Conservation (phyloP, 2,888 invertebrate genomes). For the Laspeyria flexula region DNA sequence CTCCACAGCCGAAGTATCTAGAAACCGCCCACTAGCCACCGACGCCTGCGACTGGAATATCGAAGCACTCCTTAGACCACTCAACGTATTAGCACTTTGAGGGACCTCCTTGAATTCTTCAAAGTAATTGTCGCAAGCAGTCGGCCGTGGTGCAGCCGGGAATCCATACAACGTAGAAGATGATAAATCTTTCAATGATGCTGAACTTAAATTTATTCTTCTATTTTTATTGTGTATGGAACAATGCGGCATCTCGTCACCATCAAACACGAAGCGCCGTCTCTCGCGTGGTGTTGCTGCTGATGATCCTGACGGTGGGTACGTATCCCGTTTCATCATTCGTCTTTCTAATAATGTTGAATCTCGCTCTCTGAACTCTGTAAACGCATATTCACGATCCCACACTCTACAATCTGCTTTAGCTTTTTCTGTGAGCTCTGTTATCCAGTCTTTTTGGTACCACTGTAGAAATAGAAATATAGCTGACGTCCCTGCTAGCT, state of each 20-base stretch:
- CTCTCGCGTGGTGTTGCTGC: slow-evolving; percentile 82
- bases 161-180: slow-evolving; percentile 87
- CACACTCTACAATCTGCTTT: slow-evolving; percentile 80
- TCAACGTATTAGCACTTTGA: slow-evolving; percentile 81
- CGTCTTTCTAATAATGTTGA: slow-evolving; percentile 75
- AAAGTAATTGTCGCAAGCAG: slow-evolving; percentile 87
- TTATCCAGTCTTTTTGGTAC: slow-evolving; percentile 89
- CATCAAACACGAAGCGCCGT: slow-evolving; percentile 88
- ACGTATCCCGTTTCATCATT: slow-evolving; percentile 80
- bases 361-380: slow-evolving; percentile 79
- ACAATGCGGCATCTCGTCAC: slow-evolving; percentile 84
- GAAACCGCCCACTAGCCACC: slow-evolving; percentile 89
- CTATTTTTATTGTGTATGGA: slow-evolving; percentile 85
- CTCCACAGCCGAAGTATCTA: slow-evolving; percentile 88
- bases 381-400: slow-evolving; percentile 82
- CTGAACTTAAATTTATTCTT: slow-evolving; percentile 81
- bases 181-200: slow-evolving; percentile 86
- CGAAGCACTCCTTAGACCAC: slow-evolving; percentile 78
- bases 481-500: slow-evolving; percentile 94
- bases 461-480: slow-evolving; percentile 95
- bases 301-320: slow-evolving; percentile 75
- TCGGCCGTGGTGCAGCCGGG: slow-evolving; percentile 87
- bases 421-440: slow-evolving; percentile 80
- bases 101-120: slow-evolving; percentile 84
- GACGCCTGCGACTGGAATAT: slow-evolving; percentile 84